These are phyloP conservation scores for Aphelenchoides besseyi DNA, from an alignment of 1,140 invertebrate genomes.

Conservation along the genomic window DNA sequence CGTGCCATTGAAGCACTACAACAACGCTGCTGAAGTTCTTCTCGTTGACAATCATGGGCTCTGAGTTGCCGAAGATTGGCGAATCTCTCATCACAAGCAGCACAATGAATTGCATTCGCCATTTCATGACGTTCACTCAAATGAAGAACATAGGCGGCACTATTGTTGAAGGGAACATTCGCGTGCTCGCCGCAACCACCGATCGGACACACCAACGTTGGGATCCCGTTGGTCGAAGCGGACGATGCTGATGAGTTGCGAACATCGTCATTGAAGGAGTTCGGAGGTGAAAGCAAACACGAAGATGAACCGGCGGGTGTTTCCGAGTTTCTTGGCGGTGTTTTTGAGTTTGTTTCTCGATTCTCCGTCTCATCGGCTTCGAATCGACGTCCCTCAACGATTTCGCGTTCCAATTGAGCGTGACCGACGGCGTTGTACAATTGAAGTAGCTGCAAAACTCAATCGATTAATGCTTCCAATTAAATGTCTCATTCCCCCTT, in stretches of 20 bases:
- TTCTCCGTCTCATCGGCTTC: constrained; percentile 10
- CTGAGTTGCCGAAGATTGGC: background rate
- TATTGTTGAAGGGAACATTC: background rate
- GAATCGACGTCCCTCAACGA: background rate
- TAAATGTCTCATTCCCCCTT: background rate
- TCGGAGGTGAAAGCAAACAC: constrained; percentile 18
- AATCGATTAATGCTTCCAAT: background rate
- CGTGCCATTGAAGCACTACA: background rate
- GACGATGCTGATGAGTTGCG: constrained; percentile 5
- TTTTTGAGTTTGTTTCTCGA: background rate
- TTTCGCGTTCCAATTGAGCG: background rate
- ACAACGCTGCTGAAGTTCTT: constrained; percentile 3
- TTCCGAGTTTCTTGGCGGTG: background rate
- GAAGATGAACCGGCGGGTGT: constrained; percentile 1
- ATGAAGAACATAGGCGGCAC: constrained; percentile 9
- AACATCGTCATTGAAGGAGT: constrained; percentile 13
- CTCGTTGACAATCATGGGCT: constrained; percentile 5
- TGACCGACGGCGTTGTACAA: constrained; percentile 14
- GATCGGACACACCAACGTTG: background rate
- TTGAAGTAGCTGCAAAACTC: constrained; percentile 21
- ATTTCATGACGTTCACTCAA: background rate
- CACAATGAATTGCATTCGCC: background rate
- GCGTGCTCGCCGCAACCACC: background rate
- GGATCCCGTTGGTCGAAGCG: background rate
- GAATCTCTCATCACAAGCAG: background rate